phyloP scores from a whole-genome alignment of 2,797 vertebrate genomes.

The Sarcophilus harrisii region DNA sequence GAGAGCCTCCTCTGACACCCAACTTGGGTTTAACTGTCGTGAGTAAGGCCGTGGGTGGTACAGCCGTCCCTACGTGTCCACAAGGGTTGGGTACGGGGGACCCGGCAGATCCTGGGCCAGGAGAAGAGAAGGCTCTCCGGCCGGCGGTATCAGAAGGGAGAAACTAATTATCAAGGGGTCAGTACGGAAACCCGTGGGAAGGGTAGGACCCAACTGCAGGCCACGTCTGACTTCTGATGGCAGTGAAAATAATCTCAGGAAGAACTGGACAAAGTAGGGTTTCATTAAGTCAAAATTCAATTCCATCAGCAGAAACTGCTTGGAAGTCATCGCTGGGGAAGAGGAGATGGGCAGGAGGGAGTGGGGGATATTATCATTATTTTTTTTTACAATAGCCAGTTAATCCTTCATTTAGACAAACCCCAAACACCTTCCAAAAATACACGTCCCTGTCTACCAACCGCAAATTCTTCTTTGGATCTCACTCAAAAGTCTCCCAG shows the following conservation, averaged over 20 bases:
- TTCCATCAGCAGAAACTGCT: constrained; percentile 32
- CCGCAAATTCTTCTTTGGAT: fast-evolving
- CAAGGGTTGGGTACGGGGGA: not conserved
- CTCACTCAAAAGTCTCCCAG: constrained; percentile 98
- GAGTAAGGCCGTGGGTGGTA: not conserved
- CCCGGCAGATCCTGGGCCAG: not conserved
- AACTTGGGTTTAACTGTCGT: not conserved
- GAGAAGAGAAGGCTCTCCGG: not conserved
- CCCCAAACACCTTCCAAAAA: constrained; percentile 2
- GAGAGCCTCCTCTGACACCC: not conserved
- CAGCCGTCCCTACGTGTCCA: not conserved
- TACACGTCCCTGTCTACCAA: not conserved
- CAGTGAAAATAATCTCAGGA: not conserved
- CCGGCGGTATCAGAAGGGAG: not conserved
- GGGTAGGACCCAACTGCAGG: fast-evolving
- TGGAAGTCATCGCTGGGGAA: constrained; percentile 22
- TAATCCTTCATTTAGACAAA: constrained; percentile 59
- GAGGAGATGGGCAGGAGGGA: constrained; percentile 5
- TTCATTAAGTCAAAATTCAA: constrained; percentile 26
- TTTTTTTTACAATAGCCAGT: constrained; percentile 40
- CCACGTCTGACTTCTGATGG: not conserved
- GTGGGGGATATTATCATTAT: constrained; percentile 18
- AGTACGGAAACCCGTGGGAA: constrained; percentile 66
- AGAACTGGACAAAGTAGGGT: not conserved
- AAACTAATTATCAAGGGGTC: not conserved